A percentile compares a stretch with the other conserved stretches of the same genome.
These are phyloP conservation scores for Paguma larvata DNA, from an alignment of 2,797 vertebrate species.

Conservation along the genomic window DNA sequence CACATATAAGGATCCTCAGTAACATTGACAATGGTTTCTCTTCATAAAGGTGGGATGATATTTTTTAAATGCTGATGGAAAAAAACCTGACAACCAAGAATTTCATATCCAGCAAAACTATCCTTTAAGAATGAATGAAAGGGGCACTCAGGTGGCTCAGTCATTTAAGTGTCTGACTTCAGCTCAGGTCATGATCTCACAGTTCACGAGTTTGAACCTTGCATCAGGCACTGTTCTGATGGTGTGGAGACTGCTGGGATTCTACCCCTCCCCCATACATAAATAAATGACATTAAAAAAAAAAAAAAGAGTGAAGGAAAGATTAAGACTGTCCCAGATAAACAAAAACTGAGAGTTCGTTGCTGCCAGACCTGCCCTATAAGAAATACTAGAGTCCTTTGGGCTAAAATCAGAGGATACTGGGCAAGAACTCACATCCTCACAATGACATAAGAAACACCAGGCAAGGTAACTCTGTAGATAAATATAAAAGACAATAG, in stretches of 20 bases:
- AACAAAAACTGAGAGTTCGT: neutral
- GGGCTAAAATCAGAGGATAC: neutral
- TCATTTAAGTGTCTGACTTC: too few relatives aligned
- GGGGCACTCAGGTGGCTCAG: too few relatives aligned
- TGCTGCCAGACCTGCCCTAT: neutral
- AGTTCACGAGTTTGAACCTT: too few relatives aligned
- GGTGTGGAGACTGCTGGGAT: too few relatives aligned
- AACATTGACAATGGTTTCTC: neutral
- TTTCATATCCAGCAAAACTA: neutral
- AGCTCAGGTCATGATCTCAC: too few relatives aligned
- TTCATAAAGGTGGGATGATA: too few relatives aligned
- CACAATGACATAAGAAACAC: neutral
- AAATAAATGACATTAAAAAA: too few relatives aligned
- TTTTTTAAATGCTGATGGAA: neutral
- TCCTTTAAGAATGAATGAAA: neutral
- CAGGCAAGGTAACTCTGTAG: accelerated
- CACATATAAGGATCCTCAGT: accelerated
- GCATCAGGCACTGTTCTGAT: too few relatives aligned
- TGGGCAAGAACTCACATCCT: neutral
- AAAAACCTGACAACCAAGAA: neutral
- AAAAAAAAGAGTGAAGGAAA: neutral
- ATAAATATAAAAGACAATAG: neutral
- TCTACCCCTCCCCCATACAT: too few relatives aligned
- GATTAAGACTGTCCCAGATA: neutral
- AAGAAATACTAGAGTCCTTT: neutral